phyloP scores from a whole-genome alignment of 1,140 invertebrate species.

The Trichogramma pretiosum region DNA sequence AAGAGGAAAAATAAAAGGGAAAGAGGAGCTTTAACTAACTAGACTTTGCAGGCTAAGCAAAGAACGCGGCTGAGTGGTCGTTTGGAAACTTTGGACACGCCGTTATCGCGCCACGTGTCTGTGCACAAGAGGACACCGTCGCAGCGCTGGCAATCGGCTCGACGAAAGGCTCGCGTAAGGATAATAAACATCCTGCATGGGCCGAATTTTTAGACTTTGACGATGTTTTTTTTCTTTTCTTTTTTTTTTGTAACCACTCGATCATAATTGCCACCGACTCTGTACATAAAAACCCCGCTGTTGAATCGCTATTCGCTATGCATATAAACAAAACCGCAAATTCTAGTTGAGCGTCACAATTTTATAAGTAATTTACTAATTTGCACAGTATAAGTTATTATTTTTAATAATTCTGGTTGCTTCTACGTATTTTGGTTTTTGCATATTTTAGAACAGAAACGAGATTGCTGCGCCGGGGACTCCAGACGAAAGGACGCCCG shows the following conservation, averaged over 20 bases:
- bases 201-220: conserved; percentile 2
- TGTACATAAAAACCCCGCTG: conserved; percentile 1
- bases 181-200: conserved; percentile 22
- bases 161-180: conserved; percentile 44
- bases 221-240: too few relatives aligned
- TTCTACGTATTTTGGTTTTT: conserved; percentile 41
- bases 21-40: conserved; percentile 29
- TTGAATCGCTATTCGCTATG: too few relatives aligned
- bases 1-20: too few relatives aligned
- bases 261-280: background rate
- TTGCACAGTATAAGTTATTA: too few relatives aligned
- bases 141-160: conserved; percentile 43
- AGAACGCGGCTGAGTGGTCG: conserved; percentile 34
- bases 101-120: conserved; percentile 40
- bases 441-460: conserved; percentile 45
- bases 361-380: too few relatives aligned
- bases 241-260: background rate
- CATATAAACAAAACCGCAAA: too few relatives aligned
- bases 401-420: conserved; percentile 25
- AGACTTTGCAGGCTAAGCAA: conserved; percentile 36
- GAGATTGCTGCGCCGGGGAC: conserved; percentile 24
- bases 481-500: conserved; percentile 41
- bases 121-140: conserved; percentile 40
- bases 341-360: too few relatives aligned
- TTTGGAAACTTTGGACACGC: conserved; percentile 38